Base-by-base conservation (phyloP, 2,797 vertebrate genomes). In the Glossophaga mutica region DNA sequence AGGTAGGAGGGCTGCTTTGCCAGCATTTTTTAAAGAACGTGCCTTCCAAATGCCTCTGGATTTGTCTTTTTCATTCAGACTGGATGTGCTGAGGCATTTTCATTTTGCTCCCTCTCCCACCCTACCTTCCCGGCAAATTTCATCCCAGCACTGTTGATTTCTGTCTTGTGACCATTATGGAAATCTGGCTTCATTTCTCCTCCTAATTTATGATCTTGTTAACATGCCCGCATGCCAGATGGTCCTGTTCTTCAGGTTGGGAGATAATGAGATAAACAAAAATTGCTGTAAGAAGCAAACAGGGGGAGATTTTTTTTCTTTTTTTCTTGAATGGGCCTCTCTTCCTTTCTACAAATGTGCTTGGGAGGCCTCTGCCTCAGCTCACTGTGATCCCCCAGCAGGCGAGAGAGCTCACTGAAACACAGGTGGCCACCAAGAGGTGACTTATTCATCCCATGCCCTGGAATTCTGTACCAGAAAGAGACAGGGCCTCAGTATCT, bases 221-320 rank as follows among this genome's bases (percentile, higher is more conserved):
- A 98, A 97, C 98, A 98, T 98, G 98, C 97, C 97, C 96, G 97
- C 96, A 94, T 97, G 97, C 98, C 98, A 98, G 98, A 98, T 98
- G 98, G 98, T 97, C 97, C 97, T 98, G 98, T 98, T 98, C 98
- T 98, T 98, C 98, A 98, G 98, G 97, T 98, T 97, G 96, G 96
- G 89, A 98, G 96, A 97, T 98, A 98, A 98, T 98, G 98, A 94
- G 95, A 97, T 97, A 98, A 98, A 98, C 97, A 98, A 96, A 98
- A 97, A 98, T 90, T 96, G 97, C 97, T 96, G 88, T 95, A 97
- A 97, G 96, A 97, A 97, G 97, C 94, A 96, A 95, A 97, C 44
- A 70, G 65, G 90, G 85, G 83, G 73, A 90, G 44, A 6, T 21
- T 76, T 82, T 73, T 21, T 34, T 21, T 19, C 26, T 67, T 74